These are phyloP conservation scores for Pelochelys cantorii DNA, from an alignment of 2,797 vertebrate genomes.

Conservation along the genomic window DNA sequence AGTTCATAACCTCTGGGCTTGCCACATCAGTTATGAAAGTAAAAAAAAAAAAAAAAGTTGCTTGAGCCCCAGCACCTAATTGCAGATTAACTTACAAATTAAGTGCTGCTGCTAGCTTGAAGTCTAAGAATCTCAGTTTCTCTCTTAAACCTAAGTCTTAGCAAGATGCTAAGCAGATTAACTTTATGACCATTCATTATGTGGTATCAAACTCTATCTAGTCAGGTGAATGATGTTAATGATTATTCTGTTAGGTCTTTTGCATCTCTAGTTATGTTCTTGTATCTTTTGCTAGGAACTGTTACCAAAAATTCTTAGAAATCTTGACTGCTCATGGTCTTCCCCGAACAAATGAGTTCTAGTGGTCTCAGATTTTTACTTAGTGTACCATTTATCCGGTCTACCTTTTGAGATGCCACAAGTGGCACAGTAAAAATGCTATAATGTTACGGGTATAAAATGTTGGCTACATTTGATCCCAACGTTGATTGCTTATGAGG, in stretches of 20 bases:
- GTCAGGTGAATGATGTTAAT: conserved; percentile 38
- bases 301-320: not conserved
- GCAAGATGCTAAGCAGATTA: not conserved
- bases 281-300: not conserved
- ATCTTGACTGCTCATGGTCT: not conserved
- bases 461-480: not conserved
- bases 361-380: not conserved
- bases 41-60: no score
- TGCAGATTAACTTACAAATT: no score
- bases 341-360: not conserved
- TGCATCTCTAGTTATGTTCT: not conserved
- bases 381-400: not conserved
- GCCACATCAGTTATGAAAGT: no score
- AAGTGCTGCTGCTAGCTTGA: not conserved
- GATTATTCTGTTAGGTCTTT: conserved; percentile 37
- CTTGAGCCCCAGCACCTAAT: no score
- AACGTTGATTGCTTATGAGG: not conserved
- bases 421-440: not conserved
- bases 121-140: not conserved
- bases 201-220: conserved; percentile 21
- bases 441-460: not conserved
- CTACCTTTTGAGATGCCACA: conserved; percentile 2
- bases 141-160: not conserved
- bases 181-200: not conserved
- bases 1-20: no score